Conservation (phyloP, 2,113 vertebrate genomes). For the Sorex araneus region DNA sequence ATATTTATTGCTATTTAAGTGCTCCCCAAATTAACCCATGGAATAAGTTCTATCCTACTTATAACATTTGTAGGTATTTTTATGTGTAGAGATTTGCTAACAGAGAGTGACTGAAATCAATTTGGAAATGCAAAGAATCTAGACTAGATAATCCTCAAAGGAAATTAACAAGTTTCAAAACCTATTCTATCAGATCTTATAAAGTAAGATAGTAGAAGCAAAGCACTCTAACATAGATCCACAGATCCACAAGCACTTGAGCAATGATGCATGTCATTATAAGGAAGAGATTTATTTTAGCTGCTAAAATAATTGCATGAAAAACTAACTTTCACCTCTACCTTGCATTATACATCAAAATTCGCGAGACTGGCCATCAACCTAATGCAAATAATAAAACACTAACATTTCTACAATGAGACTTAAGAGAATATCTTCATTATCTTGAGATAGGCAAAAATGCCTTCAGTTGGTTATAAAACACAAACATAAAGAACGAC, state of each 20-base stretch:
- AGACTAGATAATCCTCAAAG: constrained; percentile 16
- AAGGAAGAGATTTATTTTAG: background rate
- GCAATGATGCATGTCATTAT: background rate
- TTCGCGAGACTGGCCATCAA: background rate
- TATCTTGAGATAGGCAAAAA: background rate
- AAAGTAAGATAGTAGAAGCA: constrained; percentile 27
- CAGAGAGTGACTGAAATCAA: constrained; percentile 29
- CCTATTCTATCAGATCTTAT: background rate
- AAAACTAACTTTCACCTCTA: background rate
- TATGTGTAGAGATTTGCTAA: background rate
- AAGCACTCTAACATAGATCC: background rate
- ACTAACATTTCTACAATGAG: constrained; percentile 10
- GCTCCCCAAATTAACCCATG: constrained; percentile 7
- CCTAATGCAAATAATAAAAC: constrained; percentile 14
- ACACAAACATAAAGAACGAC: background rate
- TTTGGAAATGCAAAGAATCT: constrained; percentile 40
- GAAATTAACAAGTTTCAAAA: constrained; percentile 5
- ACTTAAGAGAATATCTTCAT: background rate
- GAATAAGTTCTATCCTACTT: background rate
- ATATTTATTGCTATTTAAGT: background rate
- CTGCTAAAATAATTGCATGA: background rate
- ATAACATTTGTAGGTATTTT: background rate
- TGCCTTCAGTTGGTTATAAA: background rate
- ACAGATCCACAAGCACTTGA: background rate
- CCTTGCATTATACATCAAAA: constrained; percentile 32